phyloP scores from a whole-genome alignment of 2,113 vertebrate species.

The Eptatretus burgeri region DNA sequence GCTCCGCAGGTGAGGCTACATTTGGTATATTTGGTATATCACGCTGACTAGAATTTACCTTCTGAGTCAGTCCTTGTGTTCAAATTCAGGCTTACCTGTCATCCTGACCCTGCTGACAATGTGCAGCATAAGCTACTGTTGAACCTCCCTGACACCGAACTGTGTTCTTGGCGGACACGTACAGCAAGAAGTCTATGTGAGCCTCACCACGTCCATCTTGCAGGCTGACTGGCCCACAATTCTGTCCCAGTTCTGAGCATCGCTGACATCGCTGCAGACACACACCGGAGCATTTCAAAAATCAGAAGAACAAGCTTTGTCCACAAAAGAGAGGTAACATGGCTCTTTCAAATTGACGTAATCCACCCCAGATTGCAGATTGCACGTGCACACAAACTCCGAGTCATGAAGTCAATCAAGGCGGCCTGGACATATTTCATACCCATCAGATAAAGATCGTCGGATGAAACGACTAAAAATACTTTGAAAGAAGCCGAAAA shows the following conservation, averaged over 20 bases:
- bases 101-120: conserved; percentile 67
- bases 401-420: background rate
- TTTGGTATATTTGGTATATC: no score
- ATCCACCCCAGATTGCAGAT: background rate
- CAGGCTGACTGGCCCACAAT: conserved; percentile 24
- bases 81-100: conserved; percentile 29
- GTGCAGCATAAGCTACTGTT: conserved; percentile 82
- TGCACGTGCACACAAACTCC: background rate
- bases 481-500: background rate
- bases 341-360: background rate
- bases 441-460: no score
- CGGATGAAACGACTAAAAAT: background rate
- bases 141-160: conserved; percentile 76
- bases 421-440: no score
- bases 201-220: conserved; percentile 38
- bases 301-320: background rate
- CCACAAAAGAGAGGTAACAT: background rate
- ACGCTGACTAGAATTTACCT: no score
- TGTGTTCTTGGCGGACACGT: conserved; percentile 60
- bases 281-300: background rate
- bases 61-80: no score
- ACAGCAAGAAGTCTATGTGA: conserved; percentile 69
- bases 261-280: conserved; percentile 44
- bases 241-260: conserved; percentile 34
- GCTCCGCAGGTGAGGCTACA: no score